Evolutionary conservation across 2,113 vertebrate species (phyloP), one percentile per base, ranked within the genome.

Genomic region (Poeciliopsis retropinna): DNA sequence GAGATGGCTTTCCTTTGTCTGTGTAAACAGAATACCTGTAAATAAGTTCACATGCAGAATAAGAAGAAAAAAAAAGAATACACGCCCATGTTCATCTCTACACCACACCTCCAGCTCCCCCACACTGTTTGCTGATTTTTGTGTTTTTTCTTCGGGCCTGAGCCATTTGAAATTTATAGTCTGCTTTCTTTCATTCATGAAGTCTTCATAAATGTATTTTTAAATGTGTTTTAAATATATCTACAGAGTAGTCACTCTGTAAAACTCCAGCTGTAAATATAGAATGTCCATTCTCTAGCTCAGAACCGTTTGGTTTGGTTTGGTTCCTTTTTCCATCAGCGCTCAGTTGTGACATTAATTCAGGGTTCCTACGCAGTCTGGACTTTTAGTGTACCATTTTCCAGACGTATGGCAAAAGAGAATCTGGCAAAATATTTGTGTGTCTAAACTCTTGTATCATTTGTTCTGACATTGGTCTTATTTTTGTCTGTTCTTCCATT

Each of bases 161-260:
- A 85, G 75, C 79, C 78, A 32, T 83, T 80, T 51, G 76, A 89
- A 67, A 30, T 83, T 80, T 75, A 79, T 71, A 84, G 76, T 80
- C 79, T 87, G 85, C 82, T 90, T 77, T 66, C 15, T 71, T 39
- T 47, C 71, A 29, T 69, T 82, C 28, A 70, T 79, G 61, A 86
- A 65, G 85, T 90, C 79, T 87, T 82, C 82, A 92, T 94, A 92
- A 93, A 94, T 94, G 93, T 94, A 94, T 93, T 93, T 57, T 91
- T 87, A 64, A 89, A 47, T 73, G 57, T 75, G 69, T 83, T 68
- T n/a, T n/a, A n/a, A n/a, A n/a, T 14, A 32, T n/a, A 25, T 69
- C 17, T 64, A 28, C 44, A 61, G 5, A 66, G 54, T 37, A 75
- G 32, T 61, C 61, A 54, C 60, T 70, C 28, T 6, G 6, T 25